Evolutionary conservation across 2,113 vertebrate species (phyloP), one percentile per base, ranked within the genome.

Genomic region (Thryonomys swinderianus): DNA sequence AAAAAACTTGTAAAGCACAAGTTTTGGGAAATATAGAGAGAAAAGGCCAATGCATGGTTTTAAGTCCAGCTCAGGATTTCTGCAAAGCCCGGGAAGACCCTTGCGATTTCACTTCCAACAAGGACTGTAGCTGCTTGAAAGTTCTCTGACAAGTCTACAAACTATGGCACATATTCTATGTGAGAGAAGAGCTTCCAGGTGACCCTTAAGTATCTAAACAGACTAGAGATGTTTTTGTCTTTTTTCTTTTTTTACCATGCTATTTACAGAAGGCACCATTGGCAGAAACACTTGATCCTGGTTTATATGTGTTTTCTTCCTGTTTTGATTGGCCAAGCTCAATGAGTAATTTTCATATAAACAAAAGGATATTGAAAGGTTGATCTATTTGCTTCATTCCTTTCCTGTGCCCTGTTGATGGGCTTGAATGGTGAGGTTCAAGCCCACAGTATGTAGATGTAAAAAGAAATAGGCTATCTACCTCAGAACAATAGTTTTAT

Each of bases 331-430:
- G 97, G 45, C 93, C 95, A 37, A 61, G 74, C 21, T 94, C 95
- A 96, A 85, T 79, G 97, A 97, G 96, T 97, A 55, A 96, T 98
- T 97, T 97, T 96, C 97, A 94, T 87, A 93, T 96, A 93, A 97
- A 96, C 93, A 98, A 98, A 97, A 67, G 88, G 73, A 69, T 88
- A 96, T 92, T 13, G 12, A 59, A 92, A 96, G 92, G 42, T 76
- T 95, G 93, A 97, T 95, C 94, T 91, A 32, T 76, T 97, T 40
- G 1, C 51, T 85, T 78, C 73, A 90, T 98, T 94, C 93, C 86
- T 67, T 91, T 85, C 83, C 92, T 84, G 42, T 69, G 93, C 71
- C 97, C 91, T 86, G 79, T 32, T 94, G 82, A 90, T 80, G 74
- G 90, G 81, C 59, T 81, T 86, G 76, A 66, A 93, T 97, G 32